Conservation (phyloP, 2,888 invertebrate species). For the Cosmorhoe ocellata region DNA sequence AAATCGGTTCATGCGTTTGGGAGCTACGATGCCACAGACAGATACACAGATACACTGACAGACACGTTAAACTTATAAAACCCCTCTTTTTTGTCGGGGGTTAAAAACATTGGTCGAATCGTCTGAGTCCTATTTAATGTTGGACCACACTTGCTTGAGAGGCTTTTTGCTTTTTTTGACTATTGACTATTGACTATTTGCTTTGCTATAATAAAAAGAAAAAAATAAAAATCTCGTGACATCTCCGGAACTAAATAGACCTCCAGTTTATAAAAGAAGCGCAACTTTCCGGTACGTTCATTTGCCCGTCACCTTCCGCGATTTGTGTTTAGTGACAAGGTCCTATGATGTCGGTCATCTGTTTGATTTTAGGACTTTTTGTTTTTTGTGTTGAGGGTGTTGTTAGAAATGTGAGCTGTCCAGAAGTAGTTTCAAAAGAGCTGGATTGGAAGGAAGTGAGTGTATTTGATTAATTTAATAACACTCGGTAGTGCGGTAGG, state of each 20-base stretch:
- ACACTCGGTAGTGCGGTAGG: too few species aligned
- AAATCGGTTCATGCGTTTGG: too few species aligned
- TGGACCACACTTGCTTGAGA: too few species aligned
- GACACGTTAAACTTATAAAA: too few species aligned
- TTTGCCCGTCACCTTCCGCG: slow-evolving; percentile 45
- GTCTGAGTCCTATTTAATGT: too few species aligned
- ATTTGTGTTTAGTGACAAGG: slow-evolving; percentile 36
- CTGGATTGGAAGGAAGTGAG: slow-evolving; percentile 73
- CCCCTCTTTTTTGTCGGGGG: too few species aligned
- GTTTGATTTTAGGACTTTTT: slow-evolving; percentile 48
- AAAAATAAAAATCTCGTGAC: slow-evolving; percentile 7
- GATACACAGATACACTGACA: too few species aligned
- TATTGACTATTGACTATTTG: too few species aligned
- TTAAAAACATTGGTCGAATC: too few species aligned
- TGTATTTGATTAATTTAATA: too few species aligned
- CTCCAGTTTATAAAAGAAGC: slow-evolving; percentile 49
- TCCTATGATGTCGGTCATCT: slow-evolving; percentile 52
- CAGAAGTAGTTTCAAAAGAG: slow-evolving; percentile 57
- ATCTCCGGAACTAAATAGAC: slow-evolving; percentile 19
- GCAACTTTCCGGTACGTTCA: slow-evolving; percentile 52
- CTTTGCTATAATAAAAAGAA: not conserved
- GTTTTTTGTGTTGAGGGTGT: slow-evolving; percentile 50
- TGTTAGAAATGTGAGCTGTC: slow-evolving; percentile 60
- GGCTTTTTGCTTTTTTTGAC: too few species aligned
- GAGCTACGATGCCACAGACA: too few species aligned